Evolutionary conservation across 2,797 vertebrate species (phyloP).

Genomic region (Valencia hispanica): DNA sequence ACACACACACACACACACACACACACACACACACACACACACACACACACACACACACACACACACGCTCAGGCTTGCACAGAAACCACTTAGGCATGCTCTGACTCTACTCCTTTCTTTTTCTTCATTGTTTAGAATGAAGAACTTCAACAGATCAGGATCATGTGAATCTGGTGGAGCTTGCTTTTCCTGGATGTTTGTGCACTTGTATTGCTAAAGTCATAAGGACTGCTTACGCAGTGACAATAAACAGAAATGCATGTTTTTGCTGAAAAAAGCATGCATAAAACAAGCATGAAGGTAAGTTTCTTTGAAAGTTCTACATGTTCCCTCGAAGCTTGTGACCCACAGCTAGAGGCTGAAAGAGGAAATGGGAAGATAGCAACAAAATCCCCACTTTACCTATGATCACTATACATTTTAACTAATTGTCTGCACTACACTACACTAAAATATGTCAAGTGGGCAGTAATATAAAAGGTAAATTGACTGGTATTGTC

Average conservation of each 20-base stretch:
- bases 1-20: background rate
- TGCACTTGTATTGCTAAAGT: background rate
- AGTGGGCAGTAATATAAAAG: background rate
- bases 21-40: background rate
- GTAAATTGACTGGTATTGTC: background rate
- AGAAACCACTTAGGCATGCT: background rate
- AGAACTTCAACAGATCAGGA: background rate
- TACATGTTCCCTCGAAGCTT: background rate
- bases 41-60: background rate
- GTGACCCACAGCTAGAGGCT: too few species aligned
- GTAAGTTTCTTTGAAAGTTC: background rate
- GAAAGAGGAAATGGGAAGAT: background rate
- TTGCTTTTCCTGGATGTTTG: background rate
- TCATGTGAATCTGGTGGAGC: background rate
- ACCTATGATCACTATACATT: background rate
- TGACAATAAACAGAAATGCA: background rate
- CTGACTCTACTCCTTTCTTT: background rate
- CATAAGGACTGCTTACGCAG: background rate
- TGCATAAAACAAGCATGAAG: background rate
- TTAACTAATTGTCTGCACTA: background rate
- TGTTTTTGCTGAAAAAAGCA: background rate
- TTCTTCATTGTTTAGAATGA: background rate
- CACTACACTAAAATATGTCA: background rate
- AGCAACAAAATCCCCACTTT: background rate
- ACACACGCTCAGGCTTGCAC: background rate